phyloP scores from a whole-genome alignment of 53 echinoderm and acorn worm species.

The Glandiceps talaboti region DNA sequence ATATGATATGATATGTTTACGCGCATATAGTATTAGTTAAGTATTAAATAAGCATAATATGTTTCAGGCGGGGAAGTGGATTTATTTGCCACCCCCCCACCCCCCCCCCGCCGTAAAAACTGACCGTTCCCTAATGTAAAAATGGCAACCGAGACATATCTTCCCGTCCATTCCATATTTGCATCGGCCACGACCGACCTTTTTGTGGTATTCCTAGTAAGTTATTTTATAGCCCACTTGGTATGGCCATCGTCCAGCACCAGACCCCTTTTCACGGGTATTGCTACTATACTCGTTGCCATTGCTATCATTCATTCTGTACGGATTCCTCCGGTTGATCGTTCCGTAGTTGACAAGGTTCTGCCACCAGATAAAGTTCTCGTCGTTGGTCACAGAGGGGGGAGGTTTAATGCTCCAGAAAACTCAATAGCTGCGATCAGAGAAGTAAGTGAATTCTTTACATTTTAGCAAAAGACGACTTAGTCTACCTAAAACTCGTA shows the following conservation, averaged over 20 bases:
- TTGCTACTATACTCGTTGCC: background rate
- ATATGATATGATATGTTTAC: too few species aligned
- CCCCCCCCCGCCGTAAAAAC: too few species aligned
- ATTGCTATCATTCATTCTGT: background rate
- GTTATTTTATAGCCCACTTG: background rate
- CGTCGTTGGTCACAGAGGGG: conserved; percentile 56
- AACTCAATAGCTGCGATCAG: conserved; percentile 45
- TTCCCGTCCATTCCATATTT: background rate
- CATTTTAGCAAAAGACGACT: too few species aligned
- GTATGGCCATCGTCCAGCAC: background rate
- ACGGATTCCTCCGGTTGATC: background rate
- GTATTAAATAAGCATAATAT: too few species aligned
- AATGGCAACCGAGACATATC: background rate
- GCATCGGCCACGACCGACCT: background rate
- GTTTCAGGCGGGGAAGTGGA: too few species aligned
- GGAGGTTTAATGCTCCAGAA: conserved; percentile 54
- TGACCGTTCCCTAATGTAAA: too few species aligned
- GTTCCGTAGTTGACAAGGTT: background rate
- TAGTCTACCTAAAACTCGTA: too few species aligned
- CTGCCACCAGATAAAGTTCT: background rate
- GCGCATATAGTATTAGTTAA: too few species aligned
- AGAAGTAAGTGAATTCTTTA: conserved; percentile 50
- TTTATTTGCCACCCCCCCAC: too few species aligned
- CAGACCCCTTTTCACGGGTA: background rate
- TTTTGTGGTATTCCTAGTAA: background rate